These are phyloP conservation scores for Meles meles DNA, from an alignment of 2,113 vertebrate species.

Conservation along the genomic window DNA sequence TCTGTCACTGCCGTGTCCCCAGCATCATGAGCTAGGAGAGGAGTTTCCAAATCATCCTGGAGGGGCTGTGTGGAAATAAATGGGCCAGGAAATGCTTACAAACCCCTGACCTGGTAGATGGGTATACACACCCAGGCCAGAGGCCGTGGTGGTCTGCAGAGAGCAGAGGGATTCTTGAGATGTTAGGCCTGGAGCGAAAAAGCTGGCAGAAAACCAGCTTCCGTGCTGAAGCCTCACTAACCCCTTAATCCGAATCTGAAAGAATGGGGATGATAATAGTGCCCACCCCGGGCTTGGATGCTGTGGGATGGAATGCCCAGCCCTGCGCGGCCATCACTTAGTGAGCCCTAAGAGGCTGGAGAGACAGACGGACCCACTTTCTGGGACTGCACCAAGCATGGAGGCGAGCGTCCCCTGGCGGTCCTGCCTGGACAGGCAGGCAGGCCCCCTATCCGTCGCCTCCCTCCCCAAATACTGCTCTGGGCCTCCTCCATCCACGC, in stretches of 20 bases:
- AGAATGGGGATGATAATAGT: not conserved
- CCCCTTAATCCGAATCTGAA: not conserved
- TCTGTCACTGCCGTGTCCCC: not conserved
- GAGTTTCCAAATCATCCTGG: not conserved
- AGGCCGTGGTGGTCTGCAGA: not conserved
- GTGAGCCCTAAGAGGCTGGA: not conserved
- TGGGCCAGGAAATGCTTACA: not conserved
- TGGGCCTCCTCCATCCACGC: not conserved
- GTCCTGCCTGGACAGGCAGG: not conserved
- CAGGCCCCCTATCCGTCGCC: not conserved
- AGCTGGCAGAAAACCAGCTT: not conserved
- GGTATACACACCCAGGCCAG: not conserved
- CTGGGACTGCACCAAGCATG: accelerated
- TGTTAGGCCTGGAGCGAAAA: not conserved
- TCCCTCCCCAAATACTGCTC: not conserved
- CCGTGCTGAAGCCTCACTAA: not conserved
- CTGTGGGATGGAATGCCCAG: not conserved
- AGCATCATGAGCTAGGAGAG: not conserved
- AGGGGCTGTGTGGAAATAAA: accelerated
- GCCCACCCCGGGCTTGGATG: not conserved
- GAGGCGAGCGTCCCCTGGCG: accelerated
- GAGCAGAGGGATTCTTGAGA: not conserved
- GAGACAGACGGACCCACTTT: not conserved
- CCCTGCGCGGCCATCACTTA: accelerated
- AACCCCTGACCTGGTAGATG: not conserved